Evolutionary conservation across 2,797 vertebrate genomes (phyloP), one percentile per base, ranked within the genome.

Genomic region (Channa striata): DNA sequence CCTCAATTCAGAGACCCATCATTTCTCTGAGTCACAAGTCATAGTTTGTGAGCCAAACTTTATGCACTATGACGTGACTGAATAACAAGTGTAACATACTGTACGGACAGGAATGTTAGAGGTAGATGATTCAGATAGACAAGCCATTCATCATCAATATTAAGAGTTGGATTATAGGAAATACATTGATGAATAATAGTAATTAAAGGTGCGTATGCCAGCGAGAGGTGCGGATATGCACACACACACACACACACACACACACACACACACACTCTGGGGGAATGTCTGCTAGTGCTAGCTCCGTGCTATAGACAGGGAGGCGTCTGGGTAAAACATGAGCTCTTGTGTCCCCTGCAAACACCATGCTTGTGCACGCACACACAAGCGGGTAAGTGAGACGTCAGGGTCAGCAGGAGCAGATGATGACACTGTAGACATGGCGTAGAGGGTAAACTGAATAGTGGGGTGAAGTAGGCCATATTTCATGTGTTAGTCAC

Each of bases 321-420:
- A 88, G 94, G 93, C 93, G 92, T 93, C 93, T 80, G 81, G 70
- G 65, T 91, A 92, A 91, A 91, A 93, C 87, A 90, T 68, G 87
- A 94, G 84, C 88, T 87, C 47, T 34, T 84, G 83, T 78, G 67
- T 77, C 79, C 69, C 77, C 54, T 57, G 39, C 52, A 40, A 64
- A 62, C 63, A 70, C 73, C 73, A 71, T 51, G 39, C 58, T 40
- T 59, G 64, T 39, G 46, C 59, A 47, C 50, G 53, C 62, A 48
- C 64, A 64, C 54, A 40, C 50, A 42, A 65, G 63, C 54, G 59
- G 72, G 82, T 85, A 91, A 93, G 83, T 93, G 92, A 94, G 92
- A 89, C 68, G 82, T 93, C 84, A 82, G 89, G 84, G 88, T 86
- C 86, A 83, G 72, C 46, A 60, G 74, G 70, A 83, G 74, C 72